Evolutionary conservation across 2,113 vertebrate genomes (phyloP).

Genomic region (Pipa parva): DNA sequence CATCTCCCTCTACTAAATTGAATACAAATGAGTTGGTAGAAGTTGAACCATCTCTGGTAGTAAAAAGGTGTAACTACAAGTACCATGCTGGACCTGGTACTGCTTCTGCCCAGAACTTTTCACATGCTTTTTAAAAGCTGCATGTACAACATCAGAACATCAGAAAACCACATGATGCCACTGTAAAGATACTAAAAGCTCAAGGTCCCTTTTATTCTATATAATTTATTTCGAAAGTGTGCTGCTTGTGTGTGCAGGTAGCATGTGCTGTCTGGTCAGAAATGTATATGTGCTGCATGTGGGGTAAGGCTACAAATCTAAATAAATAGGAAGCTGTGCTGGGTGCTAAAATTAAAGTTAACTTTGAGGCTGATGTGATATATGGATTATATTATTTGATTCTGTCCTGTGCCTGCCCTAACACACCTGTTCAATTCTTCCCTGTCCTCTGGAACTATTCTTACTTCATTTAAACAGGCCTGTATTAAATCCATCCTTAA

Average conservation of each 20-base stretch:
- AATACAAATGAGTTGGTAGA: conserved; percentile 56
- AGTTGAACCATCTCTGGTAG: conserved; percentile 75
- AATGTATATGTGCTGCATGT: background rate
- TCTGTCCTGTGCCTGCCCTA: no score
- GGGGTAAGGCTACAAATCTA: background rate
- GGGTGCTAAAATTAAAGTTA: no score
- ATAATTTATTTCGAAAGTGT: background rate
- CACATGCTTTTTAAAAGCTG: conserved; percentile 58
- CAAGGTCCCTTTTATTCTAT: background rate
- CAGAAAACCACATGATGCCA: conserved; percentile 64
- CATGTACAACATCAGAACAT: conserved; percentile 67
- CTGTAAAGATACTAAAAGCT: background rate
- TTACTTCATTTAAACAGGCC: no score
- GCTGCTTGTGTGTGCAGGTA: conserved; percentile 10
- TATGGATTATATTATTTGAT: no score
- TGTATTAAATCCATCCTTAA: no score
- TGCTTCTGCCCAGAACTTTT: conserved; percentile 71
- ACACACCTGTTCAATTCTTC: no score
- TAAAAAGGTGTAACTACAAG: conserved; percentile 94
- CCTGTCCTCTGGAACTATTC: no score
- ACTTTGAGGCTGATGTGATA: no score
- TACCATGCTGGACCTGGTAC: conserved; percentile 91
- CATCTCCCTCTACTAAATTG: conserved; percentile 80
- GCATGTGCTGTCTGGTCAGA: conserved; percentile 23
- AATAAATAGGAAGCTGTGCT: background rate